Conservation (phyloP, 1,140 invertebrate species). For the Cryptotermes secundus region DNA sequence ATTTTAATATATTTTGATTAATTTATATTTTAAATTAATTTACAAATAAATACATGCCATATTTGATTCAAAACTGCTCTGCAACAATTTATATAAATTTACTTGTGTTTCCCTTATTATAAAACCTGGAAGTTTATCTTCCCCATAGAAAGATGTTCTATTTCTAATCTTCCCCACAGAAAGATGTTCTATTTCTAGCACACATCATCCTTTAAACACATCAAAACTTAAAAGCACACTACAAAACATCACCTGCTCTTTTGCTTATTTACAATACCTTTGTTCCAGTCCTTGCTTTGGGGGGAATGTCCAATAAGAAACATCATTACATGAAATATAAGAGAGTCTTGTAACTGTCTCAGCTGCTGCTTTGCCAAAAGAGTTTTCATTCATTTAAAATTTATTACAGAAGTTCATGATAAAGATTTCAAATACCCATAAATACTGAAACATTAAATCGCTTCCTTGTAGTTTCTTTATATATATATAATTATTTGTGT, state of each 20-base stretch:
- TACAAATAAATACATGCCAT: background rate
- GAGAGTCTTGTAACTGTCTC: background rate
- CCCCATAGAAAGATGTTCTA: background rate
- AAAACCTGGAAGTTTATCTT: background rate
- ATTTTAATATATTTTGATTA: background rate
- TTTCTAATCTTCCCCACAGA: background rate
- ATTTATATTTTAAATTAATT: background rate
- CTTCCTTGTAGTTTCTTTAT: conserved; percentile 4
- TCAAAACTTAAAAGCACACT: conserved; percentile 25
- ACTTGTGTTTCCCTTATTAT: background rate
- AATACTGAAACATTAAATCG: conserved; percentile 1
- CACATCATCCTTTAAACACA: background rate
- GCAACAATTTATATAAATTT: background rate
- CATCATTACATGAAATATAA: conserved; percentile 18
- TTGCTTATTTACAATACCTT: conserved; percentile 29
- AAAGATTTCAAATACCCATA: background rate
- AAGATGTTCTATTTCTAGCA: background rate
- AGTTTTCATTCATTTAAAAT: background rate
- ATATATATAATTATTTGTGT: conserved; percentile 16
- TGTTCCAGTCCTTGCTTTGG: conserved; percentile 29
- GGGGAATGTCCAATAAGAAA: conserved; percentile 22
- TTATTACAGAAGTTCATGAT: background rate
- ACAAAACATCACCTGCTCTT: conserved; percentile 30
- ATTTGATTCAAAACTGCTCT: background rate
- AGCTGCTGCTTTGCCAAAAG: background rate